phyloP scores from a whole-genome alignment of 2,888 invertebrate species.

The Thumatha senex region DNA sequence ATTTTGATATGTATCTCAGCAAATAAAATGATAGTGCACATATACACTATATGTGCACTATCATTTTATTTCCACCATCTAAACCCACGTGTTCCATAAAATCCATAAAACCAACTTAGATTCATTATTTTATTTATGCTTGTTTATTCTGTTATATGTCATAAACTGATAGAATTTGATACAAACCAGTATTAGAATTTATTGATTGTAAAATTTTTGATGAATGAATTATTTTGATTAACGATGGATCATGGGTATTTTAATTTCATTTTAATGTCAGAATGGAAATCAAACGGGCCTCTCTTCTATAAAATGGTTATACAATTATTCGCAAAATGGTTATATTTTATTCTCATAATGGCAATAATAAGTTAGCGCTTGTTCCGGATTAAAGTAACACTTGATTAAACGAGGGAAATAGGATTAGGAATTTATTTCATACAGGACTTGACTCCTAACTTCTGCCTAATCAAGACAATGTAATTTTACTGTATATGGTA shows the following conservation, averaged over 20 bases:
- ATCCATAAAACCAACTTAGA: conserved; percentile 45
- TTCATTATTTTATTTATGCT: conserved; percentile 59
- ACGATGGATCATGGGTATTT: conserved; percentile 6
- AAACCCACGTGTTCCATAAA: conserved; percentile 49
- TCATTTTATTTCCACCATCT: conserved; percentile 40
- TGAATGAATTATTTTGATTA: conserved; percentile 26
- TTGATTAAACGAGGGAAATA: too few relatives aligned
- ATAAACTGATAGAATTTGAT: conserved; percentile 41
- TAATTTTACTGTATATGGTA: too few relatives aligned
- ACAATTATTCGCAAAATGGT: neutral
- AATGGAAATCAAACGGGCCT: conserved; percentile 2
- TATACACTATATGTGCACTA: conserved; percentile 9
- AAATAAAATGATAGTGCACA: neutral
- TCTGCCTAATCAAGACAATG: too few relatives aligned
- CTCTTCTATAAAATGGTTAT: conserved; percentile 1
- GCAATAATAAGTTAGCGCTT: neutral
- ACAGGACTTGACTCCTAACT: too few relatives aligned
- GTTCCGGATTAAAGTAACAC: too few relatives aligned
- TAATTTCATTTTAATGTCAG: conserved; percentile 7
- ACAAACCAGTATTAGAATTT: conserved; percentile 20
- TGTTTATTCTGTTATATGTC: conserved; percentile 47
- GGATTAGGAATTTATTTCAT: too few relatives aligned
- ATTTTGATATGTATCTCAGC: too few relatives aligned
- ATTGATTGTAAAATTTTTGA: conserved; percentile 26
- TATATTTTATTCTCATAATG: neutral